phyloP scores from a whole-genome alignment of 2,113 vertebrate species.

The Micronycteris hirsuta region DNA sequence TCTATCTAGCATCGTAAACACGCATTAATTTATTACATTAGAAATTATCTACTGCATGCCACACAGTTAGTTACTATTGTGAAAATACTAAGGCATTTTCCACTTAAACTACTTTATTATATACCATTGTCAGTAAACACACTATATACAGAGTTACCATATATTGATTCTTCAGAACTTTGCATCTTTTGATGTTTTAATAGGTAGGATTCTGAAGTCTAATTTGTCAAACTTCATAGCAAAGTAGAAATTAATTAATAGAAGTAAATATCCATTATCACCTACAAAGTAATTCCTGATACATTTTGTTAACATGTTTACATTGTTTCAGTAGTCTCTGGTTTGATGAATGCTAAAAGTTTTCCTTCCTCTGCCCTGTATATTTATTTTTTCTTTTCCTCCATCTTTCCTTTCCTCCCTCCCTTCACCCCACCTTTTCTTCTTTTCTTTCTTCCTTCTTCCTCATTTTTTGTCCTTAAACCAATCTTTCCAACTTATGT shows the following conservation, averaged over 20 bases:
- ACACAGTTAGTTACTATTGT: not conserved
- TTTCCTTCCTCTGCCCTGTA: not conserved
- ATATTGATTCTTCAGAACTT: not conserved
- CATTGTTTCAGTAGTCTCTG: not conserved
- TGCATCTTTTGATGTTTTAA: not conserved
- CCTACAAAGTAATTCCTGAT: not conserved
- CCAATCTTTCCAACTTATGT: not conserved
- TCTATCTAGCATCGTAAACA: not conserved
- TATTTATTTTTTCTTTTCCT: not conserved
- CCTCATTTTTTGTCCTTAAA: not conserved
- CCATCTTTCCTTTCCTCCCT: accelerated
- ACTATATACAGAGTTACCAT: not conserved
- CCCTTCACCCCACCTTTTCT: accelerated
- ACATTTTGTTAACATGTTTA: not conserved
- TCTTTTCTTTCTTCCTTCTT: not conserved
- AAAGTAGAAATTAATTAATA: not conserved
- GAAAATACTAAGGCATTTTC: not conserved
- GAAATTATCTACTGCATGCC: not conserved
- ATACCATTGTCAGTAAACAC: not conserved
- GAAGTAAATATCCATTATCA: not conserved
- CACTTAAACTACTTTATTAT: not conserved
- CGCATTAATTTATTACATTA: not conserved
- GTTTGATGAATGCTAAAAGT: not conserved
- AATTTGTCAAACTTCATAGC: not conserved
- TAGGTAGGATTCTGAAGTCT: not conserved